Evolutionary conservation across 2,797 vertebrate species (phyloP).

Genomic region (Pangasius sanitwongsei): DNA sequence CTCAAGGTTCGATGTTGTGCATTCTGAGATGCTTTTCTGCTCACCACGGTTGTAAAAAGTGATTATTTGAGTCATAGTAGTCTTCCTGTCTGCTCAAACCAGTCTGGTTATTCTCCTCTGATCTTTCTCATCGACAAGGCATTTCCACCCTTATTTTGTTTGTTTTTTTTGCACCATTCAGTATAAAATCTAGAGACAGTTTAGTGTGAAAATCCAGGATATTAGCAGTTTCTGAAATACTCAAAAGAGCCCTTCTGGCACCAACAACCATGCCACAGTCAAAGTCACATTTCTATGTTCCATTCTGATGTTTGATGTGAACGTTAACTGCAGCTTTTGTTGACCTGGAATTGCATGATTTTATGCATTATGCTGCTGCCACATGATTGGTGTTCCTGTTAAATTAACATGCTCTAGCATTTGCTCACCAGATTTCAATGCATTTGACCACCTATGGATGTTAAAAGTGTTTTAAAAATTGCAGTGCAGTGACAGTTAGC

Average conservation of each 20-base stretch:
- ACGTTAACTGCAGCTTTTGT: neutral
- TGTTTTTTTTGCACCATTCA: neutral
- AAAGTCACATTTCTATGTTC: neutral
- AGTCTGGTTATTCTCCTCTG: neutral
- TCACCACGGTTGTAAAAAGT: neutral
- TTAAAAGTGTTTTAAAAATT: neutral
- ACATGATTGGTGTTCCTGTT: slow-evolving; percentile 3
- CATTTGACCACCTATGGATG: neutral
- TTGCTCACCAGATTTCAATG: neutral
- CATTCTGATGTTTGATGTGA: neutral
- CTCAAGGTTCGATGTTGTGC: neutral
- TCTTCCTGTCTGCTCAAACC: neutral
- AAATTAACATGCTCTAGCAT: neutral
- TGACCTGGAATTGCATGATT: neutral
- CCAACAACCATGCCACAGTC: neutral
- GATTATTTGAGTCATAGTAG: neutral
- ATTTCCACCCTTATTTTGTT: neutral
- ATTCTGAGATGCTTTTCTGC: slow-evolving; percentile 3
- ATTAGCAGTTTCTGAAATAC: neutral
- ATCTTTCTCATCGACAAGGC: neutral
- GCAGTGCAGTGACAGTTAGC: neutral
- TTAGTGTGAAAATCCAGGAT: neutral
- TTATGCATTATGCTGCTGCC: neutral
- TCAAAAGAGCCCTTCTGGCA: neutral
- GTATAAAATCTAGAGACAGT: neutral